Base-by-base conservation (phyloP, 2,888 invertebrate genomes). In the Chydorus sphaericus region DNA sequence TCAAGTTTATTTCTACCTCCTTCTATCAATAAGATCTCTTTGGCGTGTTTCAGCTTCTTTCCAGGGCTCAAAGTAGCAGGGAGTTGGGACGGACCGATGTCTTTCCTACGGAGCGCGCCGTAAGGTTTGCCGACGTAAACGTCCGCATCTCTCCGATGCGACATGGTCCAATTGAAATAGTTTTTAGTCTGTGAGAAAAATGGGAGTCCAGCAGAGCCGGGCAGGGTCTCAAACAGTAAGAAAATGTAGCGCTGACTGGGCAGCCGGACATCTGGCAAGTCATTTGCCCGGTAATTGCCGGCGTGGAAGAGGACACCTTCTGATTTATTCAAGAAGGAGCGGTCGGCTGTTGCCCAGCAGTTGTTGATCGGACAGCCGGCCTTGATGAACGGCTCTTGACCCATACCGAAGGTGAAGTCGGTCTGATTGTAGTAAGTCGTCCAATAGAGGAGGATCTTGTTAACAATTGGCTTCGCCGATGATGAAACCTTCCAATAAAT, bases 261-360 rank as follows among this genome's bases (percentile, higher is more conserved):
- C 4, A 29, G 48, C n/a, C 50, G 6, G n/a, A 3, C n/a, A 16
- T 28, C 39, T 1, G 61, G 59, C 52, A 60, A 18, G 10, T 60
- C 55, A 5, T 30, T 4, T 16, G 28, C 51, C 14, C 30, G 36
- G 29, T 54, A 53, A 23, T 50, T 52, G 18, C 59, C 48, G 20
- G 59, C 59, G 56, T 61, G 61, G 37, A 61, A 57, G 14, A 61
- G 30, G 37, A 61, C 36, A 16, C 59, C 61, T 18, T 61, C 61
- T n/a, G 20, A 29, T 2, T 30, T 28, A 50, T 50, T 54, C 16
- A 30, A 48, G 11, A 54, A 29, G 48, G 20, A 29, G 11, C 55
- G 33, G 49, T 58, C 37, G n/a, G 26, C 28, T 5, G 58, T 58
- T 8, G 50, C 36, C 16, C 33, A 30, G 38, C 58, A 58, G 14